Evolutionary conservation across 2,888 invertebrate species (phyloP).

Genomic region (Blastobasis lacticolella): DNA sequence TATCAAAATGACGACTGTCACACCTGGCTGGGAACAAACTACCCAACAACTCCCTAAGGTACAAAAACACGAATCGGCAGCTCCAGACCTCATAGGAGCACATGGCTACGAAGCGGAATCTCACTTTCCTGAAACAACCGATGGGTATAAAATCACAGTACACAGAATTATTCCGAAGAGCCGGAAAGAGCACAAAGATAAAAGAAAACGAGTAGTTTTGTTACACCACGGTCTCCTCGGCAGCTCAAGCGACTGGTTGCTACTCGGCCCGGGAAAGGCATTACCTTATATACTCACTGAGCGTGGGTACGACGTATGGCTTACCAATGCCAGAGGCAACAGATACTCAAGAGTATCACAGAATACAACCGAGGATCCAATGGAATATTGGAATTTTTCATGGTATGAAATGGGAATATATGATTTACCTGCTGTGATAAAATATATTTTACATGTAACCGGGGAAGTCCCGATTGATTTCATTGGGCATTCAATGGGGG

Average conservation of each 20-base stretch:
- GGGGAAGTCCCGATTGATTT: conserved; percentile 22
- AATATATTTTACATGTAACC: conserved; percentile 25
- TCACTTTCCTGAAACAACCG: conserved; percentile 14
- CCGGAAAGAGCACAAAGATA: not conserved
- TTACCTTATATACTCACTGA: conserved; percentile 58
- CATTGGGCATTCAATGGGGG: conserved; percentile 40
- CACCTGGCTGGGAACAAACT: no score
- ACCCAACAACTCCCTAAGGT: no score
- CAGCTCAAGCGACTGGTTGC: conserved; percentile 39
- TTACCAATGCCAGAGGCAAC: conserved; percentile 51
- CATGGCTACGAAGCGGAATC: not conserved
- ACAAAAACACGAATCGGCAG: no score
- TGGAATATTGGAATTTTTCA: conserved; percentile 39
- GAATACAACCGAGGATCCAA: conserved; percentile 10
- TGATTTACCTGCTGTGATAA: conserved; percentile 33
- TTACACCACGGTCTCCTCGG: conserved; percentile 38
- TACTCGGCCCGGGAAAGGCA: conserved; percentile 28
- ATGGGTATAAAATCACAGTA: conserved; percentile 31
- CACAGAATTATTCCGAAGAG: conserved; percentile 22
- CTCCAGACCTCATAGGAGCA: not conserved
- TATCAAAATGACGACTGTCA: no score
- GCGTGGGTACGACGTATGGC: conserved; percentile 72
- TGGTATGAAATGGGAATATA: conserved; percentile 43
- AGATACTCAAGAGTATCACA: conserved; percentile 31
- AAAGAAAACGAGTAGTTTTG: conserved; percentile 16